Conservation (phyloP, 2,888 invertebrate species). For the Carcina quercana region DNA sequence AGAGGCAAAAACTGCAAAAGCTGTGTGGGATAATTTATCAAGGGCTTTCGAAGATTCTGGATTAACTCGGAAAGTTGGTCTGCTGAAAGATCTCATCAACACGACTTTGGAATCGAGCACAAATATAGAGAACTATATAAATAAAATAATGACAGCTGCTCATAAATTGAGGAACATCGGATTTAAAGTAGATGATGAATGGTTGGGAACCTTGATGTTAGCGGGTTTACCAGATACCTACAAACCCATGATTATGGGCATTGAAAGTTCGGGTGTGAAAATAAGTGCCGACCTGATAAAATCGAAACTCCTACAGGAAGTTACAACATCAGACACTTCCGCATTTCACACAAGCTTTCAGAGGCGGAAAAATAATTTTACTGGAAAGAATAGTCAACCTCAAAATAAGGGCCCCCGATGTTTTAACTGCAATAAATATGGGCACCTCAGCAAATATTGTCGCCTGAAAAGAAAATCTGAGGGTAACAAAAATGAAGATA, state of each 20-base stretch:
- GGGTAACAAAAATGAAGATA: background rate
- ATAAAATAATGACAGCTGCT: background rate
- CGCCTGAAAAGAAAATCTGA: background rate
- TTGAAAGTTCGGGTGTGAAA: background rate
- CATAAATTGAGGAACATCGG: background rate
- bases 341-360: background rate
- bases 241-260: background rate
- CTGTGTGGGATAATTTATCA: constrained; percentile 10
- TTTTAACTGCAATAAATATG: background rate
- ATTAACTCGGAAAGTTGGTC: constrained; percentile 12
- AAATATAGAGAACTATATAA: constrained; percentile 10
- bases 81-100: constrained; percentile 16
- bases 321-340: background rate
- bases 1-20: constrained; percentile 10
- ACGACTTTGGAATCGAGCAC: constrained; percentile 10
- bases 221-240: background rate
- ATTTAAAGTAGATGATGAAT: background rate
- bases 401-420: background rate
- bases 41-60: constrained; percentile 15
- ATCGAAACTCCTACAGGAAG: background rate
- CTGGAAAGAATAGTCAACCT: background rate
- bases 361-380: background rate
- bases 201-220: background rate
- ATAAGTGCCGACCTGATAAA: background rate
- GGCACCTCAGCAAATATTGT: background rate